These are phyloP conservation scores for Allygus modestus DNA, from an alignment of 2,888 invertebrate species.

Conservation along the genomic window DNA sequence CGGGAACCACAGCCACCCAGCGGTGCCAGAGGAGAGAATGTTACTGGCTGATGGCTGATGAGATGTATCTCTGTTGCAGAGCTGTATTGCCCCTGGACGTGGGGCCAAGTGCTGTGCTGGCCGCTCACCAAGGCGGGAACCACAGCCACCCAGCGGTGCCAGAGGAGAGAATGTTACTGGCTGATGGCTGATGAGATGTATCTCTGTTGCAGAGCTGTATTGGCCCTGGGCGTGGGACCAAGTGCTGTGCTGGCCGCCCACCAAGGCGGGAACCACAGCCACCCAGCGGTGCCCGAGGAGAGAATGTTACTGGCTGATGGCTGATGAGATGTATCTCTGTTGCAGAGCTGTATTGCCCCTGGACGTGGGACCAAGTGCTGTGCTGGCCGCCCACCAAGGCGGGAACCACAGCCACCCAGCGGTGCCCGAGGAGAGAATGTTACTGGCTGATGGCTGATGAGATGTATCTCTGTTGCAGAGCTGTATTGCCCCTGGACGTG, in stretches of 20 bases:
- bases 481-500: slow-evolving; percentile 74
- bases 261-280: slow-evolving; percentile 82
- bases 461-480: slow-evolving; percentile 50
- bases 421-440: slow-evolving; percentile 89
- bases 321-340: too few species aligned
- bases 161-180: too few species aligned
- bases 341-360: slow-evolving; percentile 62
- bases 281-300: slow-evolving; percentile 86
- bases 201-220: slow-evolving; percentile 43
- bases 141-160: slow-evolving; percentile 84
- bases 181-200: too few species aligned
- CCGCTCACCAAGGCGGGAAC: slow-evolving; percentile 87
- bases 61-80: too few species aligned
- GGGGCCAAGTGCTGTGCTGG: slow-evolving; percentile 93
- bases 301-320: too few species aligned
- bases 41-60: too few species aligned
- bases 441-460: too few species aligned
- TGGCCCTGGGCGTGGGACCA: slow-evolving; percentile 80
- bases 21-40: slow-evolving; percentile 88
- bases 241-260: slow-evolving; percentile 92
- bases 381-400: slow-evolving; percentile 93
- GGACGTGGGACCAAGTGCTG: slow-evolving; percentile 84
- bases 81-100: slow-evolving; percentile 73
- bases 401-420: slow-evolving; percentile 81
- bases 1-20: slow-evolving; percentile 82